Percentiles rank a stretch among this genome's conserved stretches.
These are phyloP conservation scores for Acleris literana DNA, from an alignment of 2,888 invertebrate species.

Conservation along the genomic window DNA sequence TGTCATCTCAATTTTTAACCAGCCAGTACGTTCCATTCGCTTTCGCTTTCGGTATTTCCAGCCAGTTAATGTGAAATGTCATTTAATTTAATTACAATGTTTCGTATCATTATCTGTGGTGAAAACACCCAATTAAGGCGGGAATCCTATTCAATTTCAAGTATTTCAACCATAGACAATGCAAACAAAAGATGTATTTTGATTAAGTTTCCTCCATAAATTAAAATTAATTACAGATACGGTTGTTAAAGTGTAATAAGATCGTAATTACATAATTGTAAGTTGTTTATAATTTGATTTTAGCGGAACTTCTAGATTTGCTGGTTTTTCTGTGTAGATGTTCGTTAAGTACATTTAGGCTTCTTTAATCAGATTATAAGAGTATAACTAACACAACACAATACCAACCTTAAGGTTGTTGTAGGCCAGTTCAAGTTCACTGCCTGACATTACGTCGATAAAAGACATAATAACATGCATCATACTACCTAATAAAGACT, in stretches of 20 bases:
- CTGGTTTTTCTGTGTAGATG: too few relatives aligned
- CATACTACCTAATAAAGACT: conserved; percentile 23
- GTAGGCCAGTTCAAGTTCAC: conserved; percentile 25
- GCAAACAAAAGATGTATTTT: conserved; percentile 11
- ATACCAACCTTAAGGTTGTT: too few relatives aligned
- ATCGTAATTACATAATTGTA: neutral
- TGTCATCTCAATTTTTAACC: conserved; percentile 5
- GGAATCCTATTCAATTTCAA: conserved; percentile 10
- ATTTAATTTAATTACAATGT: conserved; percentile 21
- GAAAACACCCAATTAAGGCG: conserved; percentile 18
- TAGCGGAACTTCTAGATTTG: too few relatives aligned
- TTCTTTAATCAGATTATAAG: too few relatives aligned
- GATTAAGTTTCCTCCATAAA: conserved; percentile 5
- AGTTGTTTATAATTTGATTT: neutral
- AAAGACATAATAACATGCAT: conserved; percentile 22
- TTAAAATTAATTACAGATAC: conserved; percentile 13
- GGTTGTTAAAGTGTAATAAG: neutral
- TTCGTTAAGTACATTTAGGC: too few relatives aligned
- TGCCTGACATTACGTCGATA: conserved; percentile 19
- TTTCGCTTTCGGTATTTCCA: conserved; percentile 19
- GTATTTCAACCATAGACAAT: conserved; percentile 16
- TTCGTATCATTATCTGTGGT: conserved; percentile 1
- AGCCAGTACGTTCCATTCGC: conserved; percentile 2
- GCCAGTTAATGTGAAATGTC: conserved; percentile 19
- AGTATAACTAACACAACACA: too few relatives aligned